phyloP scores from a whole-genome alignment of 2,113 vertebrate genomes.

The Thunnus thynnus region DNA sequence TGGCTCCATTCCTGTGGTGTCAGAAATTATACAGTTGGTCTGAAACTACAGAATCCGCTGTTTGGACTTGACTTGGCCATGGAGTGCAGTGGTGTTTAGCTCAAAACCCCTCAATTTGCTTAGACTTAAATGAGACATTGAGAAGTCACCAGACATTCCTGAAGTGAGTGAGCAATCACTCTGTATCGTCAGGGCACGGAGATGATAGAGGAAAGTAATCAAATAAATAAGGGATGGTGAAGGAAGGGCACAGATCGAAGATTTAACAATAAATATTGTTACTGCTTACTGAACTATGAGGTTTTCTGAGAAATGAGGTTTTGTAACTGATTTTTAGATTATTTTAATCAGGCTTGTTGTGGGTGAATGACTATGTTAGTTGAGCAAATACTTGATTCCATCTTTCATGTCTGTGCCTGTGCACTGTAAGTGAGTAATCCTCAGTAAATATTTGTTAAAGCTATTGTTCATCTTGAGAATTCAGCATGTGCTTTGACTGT shows the following conservation, averaged over 20 bases:
- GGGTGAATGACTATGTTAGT: conserved; percentile 19
- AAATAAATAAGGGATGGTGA: conserved; percentile 37
- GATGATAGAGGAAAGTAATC: conserved; percentile 46
- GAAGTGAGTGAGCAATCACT: conserved; percentile 65
- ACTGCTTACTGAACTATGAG: conserved; percentile 19
- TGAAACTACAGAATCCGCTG: conserved; percentile 66
- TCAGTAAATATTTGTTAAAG: background rate
- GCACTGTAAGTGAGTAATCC: background rate
- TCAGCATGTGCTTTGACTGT: background rate
- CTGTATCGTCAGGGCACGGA: conserved; percentile 31
- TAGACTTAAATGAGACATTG: conserved; percentile 78
- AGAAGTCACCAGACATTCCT: conserved; percentile 77
- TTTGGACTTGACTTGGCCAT: conserved; percentile 75
- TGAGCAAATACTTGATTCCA: conserved; percentile 9
- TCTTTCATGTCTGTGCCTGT: conserved; percentile 16
- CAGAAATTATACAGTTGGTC: conserved; percentile 77
- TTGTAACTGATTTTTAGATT: conserved; percentile 17
- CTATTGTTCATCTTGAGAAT: background rate
- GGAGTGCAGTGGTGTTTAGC: conserved; percentile 65
- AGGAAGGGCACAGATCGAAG: conserved; percentile 30
- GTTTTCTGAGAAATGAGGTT: conserved; percentile 24
- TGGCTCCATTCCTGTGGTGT: conserved; percentile 83
- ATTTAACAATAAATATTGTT: conserved; percentile 24
- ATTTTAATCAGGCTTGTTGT: conserved; percentile 15
- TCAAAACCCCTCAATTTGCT: conserved; percentile 81